Base-by-base conservation (phyloP, 2,888 invertebrate species). In the Apodemia zela region DNA sequence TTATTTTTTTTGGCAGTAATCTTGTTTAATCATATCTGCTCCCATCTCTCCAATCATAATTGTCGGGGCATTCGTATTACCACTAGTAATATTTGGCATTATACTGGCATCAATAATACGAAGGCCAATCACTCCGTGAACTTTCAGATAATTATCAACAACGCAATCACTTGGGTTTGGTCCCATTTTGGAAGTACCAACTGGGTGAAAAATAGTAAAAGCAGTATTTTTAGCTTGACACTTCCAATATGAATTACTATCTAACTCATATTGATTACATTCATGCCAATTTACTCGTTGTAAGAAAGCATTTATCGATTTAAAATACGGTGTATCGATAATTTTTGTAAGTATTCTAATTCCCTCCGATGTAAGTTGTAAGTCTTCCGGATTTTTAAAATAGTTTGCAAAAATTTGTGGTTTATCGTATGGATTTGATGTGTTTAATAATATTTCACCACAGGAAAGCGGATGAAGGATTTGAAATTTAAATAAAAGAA, bases 351-450 rank as follows among this genome's bases (percentile, higher is more conserved):
- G 51, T 18, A 74, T 76, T 68, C 68, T 73, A 33, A 86, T 78
- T 21, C 85, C 86, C 11, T 69, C 68, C 3, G 72, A 76, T 33
- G 74, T 66, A 13, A 69, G 66, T 45, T 88, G 75, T 0, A 93
- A 71, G 73, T 95, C 95, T 63, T 87, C 79, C 0, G 82, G 75
- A 17, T 94, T 88, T 0, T 82, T 76, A 35, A 96, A 89, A 77
- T 95, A 95, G 72, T 95, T 94, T 1, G 94, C 85, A 71, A 93
- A 85, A 60, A 96, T 93, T 29, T 89, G 71, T 0, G 95, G 95
- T 61, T 92, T 82, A 11, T 94, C 93, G 29, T 82, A 75, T 0
- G 95, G 94, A 75, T 95, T 79, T 0, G 77, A 80, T 0, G 93
- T 93, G 58, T 83, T 85, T 4, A 96, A 78, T 59, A 85, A 82